Percentiles rank a stretch among this genome's conserved stretches.
These are phyloP conservation scores for Tokudaia tokunoshimensis DNA, from an alignment of 2,797 vertebrate genomes.

Conservation along the genomic window DNA sequence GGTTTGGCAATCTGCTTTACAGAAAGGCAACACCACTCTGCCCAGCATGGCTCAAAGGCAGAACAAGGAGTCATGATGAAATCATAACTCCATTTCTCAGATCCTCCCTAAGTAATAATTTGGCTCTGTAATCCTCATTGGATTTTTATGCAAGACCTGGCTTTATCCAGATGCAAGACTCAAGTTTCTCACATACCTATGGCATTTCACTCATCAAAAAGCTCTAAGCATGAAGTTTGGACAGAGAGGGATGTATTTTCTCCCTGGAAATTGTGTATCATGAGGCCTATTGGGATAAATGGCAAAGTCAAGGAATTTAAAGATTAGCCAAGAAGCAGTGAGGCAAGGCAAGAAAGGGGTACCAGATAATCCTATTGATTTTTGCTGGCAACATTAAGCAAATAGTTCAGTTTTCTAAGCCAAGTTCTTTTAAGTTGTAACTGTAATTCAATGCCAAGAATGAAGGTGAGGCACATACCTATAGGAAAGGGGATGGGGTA, in stretches of 20 bases:
- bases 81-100: not conserved
- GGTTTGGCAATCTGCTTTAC: not conserved
- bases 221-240: not conserved
- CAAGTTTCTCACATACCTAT: not conserved
- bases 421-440: not conserved
- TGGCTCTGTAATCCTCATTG: not conserved
- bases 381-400: not conserved
- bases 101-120: constrained; percentile 31
- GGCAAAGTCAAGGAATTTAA: constrained; percentile 27
- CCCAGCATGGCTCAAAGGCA: not conserved
- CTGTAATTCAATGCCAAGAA: not conserved
- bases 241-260: not conserved
- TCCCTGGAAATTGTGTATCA: not conserved
- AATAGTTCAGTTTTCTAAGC: constrained; percentile 51
- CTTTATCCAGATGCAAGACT: not conserved
- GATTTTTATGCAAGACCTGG: not conserved
- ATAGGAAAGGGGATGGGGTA: not conserved
- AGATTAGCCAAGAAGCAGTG: constrained; percentile 5
- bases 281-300: not conserved
- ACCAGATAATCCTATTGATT: not conserved
- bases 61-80: not conserved
- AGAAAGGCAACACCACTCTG: not conserved
- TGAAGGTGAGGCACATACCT: not conserved
- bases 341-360: not conserved
- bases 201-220: constrained; percentile 16